Evolutionary conservation across 2,797 vertebrate genomes (phyloP), one percentile per base, ranked within the genome.

Genomic region (Champsocephalus gunnari): DNA sequence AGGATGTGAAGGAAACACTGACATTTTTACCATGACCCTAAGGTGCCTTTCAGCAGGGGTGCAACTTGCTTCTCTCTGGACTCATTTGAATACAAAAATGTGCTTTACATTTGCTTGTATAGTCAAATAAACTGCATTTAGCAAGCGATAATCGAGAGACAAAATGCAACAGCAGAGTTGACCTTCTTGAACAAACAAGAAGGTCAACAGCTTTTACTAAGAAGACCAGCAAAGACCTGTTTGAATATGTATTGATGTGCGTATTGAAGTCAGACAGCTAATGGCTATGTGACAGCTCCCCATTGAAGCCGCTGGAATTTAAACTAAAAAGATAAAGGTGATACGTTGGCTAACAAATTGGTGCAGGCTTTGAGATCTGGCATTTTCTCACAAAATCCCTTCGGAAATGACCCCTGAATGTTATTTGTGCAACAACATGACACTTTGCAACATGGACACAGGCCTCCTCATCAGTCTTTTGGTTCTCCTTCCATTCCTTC

Each of bases 381-480:
- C 50, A 2, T 75, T 69, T 68, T 68, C 24, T 47, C 13, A 21
- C 62, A 47, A 59, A 60, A 57, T 65, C 47, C 24, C 43, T 66
- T 75, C 38, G 17, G 65, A 75, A 77, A 63, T 83, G 88, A 91
- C 86, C 80, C 41, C 86, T 86, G 89, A 92, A 88, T 93, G 89
- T 88, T 84, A 71, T 74, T 66, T 28, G 8, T 68, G 34, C 51
- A 62, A 24, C 38, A 24, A 81, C 69, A 59, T 55, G 56, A 63
- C 47, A 48, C 5, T 56, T 71, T 45, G 21, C 38, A 71, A 53
- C 44, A 16, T 10, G 57, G 62, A 75, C 73, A 21, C 66, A 43
- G 1, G 47, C 38, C 60, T 50, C 44, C 14, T 24, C 9, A 32
- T 59, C 34, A 3, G n/a, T 9, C 28, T 19, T 73, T 66, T 59